phyloP scores from a whole-genome alignment of 2,888 invertebrate genomes.

The Autographa gamma region DNA sequence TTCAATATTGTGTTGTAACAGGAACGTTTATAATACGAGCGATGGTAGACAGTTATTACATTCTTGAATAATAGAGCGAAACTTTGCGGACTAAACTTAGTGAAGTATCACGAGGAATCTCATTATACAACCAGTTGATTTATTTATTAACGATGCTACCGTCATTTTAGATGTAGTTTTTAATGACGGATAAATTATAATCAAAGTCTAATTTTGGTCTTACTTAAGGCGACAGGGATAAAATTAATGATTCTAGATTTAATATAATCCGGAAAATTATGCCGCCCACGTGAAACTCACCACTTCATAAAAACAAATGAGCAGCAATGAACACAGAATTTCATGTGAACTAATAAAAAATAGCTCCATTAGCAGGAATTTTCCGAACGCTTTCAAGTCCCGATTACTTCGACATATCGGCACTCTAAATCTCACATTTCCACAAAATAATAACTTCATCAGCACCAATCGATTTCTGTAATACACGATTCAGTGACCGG shows the following conservation, averaged over 20 bases:
- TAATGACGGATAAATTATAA: background rate
- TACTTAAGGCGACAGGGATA: no score
- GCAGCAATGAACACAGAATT: conserved; percentile 38
- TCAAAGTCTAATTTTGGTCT: no score
- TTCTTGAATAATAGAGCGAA: conserved; percentile 71
- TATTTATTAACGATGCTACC: conserved; percentile 40
- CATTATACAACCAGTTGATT: conserved; percentile 48
- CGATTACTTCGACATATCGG: conserved; percentile 47
- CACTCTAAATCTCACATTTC: conserved; percentile 51
- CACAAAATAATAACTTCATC: conserved; percentile 52
- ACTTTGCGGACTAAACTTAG: conserved; percentile 58
- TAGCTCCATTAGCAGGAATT: conserved; percentile 52
- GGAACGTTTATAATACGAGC: conserved; percentile 44
- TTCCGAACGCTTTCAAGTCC: conserved; percentile 46
- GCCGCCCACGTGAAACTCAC: background rate
- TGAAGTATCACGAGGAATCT: conserved; percentile 51
- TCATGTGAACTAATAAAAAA: conserved; percentile 46
- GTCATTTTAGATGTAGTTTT: background rate
- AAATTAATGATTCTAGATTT: no score
- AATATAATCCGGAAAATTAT: background rate
- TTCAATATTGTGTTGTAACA: conserved; percentile 48
- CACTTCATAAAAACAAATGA: conserved; percentile 8
- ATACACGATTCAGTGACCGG: conserved; percentile 26
- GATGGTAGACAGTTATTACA: conserved; percentile 69
- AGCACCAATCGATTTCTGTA: conserved; percentile 46